Base-by-base conservation (phyloP, 2,797 vertebrate species). In the Poecilia picta region DNA sequence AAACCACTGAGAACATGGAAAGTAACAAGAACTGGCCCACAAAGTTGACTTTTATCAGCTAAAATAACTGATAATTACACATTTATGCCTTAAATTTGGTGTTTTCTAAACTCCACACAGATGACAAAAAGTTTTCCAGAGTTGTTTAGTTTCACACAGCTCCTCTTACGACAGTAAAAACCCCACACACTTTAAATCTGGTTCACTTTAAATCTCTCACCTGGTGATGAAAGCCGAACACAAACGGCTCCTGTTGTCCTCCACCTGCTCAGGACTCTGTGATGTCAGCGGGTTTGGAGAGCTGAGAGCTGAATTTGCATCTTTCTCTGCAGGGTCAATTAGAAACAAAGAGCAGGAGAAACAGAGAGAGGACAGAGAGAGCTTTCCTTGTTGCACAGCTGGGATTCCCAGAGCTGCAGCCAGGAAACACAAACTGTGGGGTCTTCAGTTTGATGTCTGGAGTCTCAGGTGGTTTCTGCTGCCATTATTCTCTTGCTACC, bases 221-320 rank as follows among this genome's bases (percentile, higher is more conserved):
- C 84, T 88, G 80, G 80, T 76, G 85, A 81, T 78, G 31, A 70
- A 33, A 80, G 83, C 83, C 84, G 84, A 77, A 83, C 78, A 72
- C 78, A 73, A 72, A 20, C 62, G 77, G 77, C 85, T 87, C 68
- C 57, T 75, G 85, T 81, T 84, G 92, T 93, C 92, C 93, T 94
- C 92, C 93, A 94, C 91, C 93, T 93, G 91, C 87, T 73, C 62
- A 76, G 90, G 89, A 94, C 89, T 88, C 80, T 81, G 92, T 91
- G 90, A 92, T 89, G 92, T 95, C 94, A 94, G 94, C 93, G 76
- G 72, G 77, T 94, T 94, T 91, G 79, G 82, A 82, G 77, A 87
- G 90, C 91, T 90, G 85, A 93, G 88, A 87, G 90, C 93, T 92
- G 90, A 93, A 91, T 87, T 85, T 90, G 90, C 91, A 90, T 85